phyloP scores from a whole-genome alignment of 2,797 vertebrate species.

The Setipinna tenuifilis region DNA sequence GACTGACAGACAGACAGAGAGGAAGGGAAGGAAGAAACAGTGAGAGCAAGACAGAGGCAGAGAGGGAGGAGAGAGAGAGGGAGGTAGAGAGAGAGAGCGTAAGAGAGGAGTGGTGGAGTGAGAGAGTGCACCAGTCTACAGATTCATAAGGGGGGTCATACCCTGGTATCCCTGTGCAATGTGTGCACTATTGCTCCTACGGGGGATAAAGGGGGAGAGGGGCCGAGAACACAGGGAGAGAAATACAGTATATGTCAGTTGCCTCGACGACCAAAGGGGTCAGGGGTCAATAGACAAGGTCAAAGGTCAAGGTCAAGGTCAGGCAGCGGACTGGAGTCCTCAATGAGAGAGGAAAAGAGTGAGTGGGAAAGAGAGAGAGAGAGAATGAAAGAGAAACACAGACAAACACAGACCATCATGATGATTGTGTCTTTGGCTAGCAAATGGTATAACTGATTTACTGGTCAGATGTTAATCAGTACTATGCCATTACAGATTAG shows the following conservation, averaged over 20 bases:
- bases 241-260: conserved; percentile 55
- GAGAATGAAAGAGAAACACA: neutral
- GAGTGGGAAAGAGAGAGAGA: too few relatives aligned
- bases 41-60: conserved; percentile 50
- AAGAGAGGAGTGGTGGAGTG: conserved; percentile 17
- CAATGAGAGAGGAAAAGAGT: neutral
- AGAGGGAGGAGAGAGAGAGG: neutral
- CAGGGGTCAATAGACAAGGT: too few relatives aligned
- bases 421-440: neutral
- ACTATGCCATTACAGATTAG: neutral
- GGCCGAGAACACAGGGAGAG: conserved; percentile 38
- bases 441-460: neutral
- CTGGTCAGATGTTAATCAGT: neutral
- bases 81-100: neutral
- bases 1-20: neutral
- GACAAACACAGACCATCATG: neutral
- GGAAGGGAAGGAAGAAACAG: neutral
- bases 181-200: conserved; percentile 59
- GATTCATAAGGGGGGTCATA: conserved; percentile 45
- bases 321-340: neutral
- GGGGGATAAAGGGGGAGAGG: conserved; percentile 24
- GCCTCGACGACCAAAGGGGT: conserved; percentile 50
- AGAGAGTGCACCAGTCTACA: conserved; percentile 73
- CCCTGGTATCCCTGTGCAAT: conserved; percentile 59
- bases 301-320: conserved; percentile 55